These are phyloP conservation scores for Erpornis zantholeuca DNA, from an alignment of 2,113 vertebrate genomes.

Conservation along the genomic window DNA sequence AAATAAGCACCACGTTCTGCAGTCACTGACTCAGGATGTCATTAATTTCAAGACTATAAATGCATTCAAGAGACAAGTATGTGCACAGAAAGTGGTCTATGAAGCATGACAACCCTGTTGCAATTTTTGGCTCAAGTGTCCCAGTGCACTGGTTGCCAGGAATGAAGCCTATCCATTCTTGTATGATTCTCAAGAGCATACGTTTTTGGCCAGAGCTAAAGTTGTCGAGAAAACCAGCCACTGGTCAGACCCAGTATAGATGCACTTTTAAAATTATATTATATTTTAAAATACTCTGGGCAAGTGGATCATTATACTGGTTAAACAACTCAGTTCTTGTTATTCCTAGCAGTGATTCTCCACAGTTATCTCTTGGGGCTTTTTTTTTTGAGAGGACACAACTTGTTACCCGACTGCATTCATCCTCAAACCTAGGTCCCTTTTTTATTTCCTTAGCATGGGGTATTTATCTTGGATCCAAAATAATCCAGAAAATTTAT, in stretches of 20 bases:
- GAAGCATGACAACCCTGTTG: background rate
- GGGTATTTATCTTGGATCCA: background rate
- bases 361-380: background rate
- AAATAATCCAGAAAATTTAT: background rate
- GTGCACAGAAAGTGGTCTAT: background rate
- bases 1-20: background rate
- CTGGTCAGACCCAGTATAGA: background rate
- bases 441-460: background rate
- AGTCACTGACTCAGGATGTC: background rate
- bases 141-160: background rate
- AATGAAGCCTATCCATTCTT: background rate
- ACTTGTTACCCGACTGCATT: background rate
- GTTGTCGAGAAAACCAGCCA: background rate
- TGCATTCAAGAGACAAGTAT: background rate
- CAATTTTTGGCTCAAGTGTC: background rate
- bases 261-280: background rate
- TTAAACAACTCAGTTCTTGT: background rate
- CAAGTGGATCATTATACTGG: background rate
- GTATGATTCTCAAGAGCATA: background rate
- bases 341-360: background rate
- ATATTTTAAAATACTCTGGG: background rate
- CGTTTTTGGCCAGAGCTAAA: background rate
- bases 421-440: background rate
- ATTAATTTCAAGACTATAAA: background rate
- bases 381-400: background rate